phyloP scores from a whole-genome alignment of 2,888 invertebrate genomes.

The Platycheirus albimanus region DNA sequence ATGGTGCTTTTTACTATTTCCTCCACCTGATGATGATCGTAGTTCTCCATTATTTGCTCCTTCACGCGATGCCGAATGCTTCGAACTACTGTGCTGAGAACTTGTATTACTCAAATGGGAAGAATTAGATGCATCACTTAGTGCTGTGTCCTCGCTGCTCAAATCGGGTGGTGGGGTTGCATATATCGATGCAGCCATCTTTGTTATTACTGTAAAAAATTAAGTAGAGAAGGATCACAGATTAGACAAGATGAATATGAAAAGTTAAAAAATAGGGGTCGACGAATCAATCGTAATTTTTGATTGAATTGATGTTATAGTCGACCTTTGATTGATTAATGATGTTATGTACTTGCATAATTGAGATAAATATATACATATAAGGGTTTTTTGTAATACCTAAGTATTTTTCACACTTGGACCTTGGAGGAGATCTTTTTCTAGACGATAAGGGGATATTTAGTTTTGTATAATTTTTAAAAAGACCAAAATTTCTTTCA shows the following conservation, averaged over 20 bases:
- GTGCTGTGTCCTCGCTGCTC: conserved; percentile 83
- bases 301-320: conserved; percentile 15
- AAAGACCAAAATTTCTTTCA: too few species aligned
- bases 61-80: conserved; percentile 75
- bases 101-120: conserved; percentile 79
- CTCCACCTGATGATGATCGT: conserved; percentile 27
- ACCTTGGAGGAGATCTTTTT: too few species aligned
- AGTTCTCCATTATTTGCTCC: conserved; percentile 49
- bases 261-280: conserved; percentile 32
- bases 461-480: too few species aligned
- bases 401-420: too few species aligned
- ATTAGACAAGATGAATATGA: background rate
- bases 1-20: conserved; percentile 72
- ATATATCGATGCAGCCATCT: conserved; percentile 83
- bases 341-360: too few species aligned
- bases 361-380: too few species aligned
- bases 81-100: conserved; percentile 75
- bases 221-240: background rate
- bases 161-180: conserved; percentile 83
- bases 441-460: too few species aligned
- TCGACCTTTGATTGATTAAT: conserved; percentile 1
- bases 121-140: conserved; percentile 83
- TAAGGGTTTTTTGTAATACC: too few species aligned
- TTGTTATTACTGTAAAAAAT: conserved; percentile 80
- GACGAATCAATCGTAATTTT: conserved; percentile 33